Evolutionary conservation across 2,113 vertebrate species (phyloP), one percentile per base, ranked within the genome.

Genomic region (Sinocyclocheilus anshuiensis): DNA sequence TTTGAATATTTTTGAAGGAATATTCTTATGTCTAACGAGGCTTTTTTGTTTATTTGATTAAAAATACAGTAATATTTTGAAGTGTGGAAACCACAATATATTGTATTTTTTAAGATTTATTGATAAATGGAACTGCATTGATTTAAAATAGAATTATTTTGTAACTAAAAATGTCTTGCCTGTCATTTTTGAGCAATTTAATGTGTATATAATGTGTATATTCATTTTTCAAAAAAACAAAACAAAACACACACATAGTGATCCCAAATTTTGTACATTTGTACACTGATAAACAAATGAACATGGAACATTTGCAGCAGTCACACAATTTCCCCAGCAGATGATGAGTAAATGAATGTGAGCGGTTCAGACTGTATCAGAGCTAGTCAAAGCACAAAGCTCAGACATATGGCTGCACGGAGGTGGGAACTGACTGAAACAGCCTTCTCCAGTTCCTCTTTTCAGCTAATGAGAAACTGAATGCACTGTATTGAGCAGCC

Each of bases 401-500:
- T 81, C 59, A 65, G 78, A 81, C 78, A 81, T 45, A 48, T 45
- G 77, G 22, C 53, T n/a, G 55, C 55, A 61, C 33, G 7, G 78
- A 63, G 59, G 59, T 8, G 36, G 26, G 8, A 63, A 26, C 36
- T 45, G 78, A 65, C 59, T 65, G 77, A 26, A 65, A 26, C 59
- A 16, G 57, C 11, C 22, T 81, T 65, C n/a, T 6, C 22, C 36
- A 42, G 33, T 42, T 80, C 8, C 78, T 45, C 78, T 81, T 81
- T 65, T 65, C n/a, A 45, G 77, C 29, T 79, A 79, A 79, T 79
- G 33, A 79, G 57, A n/a, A 81, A 3, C 36, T 81, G 36, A 81
- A 81, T 26, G 8, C 57, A 65, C 57, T 26, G 57, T 6, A 26
- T 63, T 42, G 6, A 65, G n/a, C 36, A 65, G 36, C n/a, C 16